Evolutionary conservation across 1,140 invertebrate genomes (phyloP).

Genomic region (Cataglyphis hispanica): DNA sequence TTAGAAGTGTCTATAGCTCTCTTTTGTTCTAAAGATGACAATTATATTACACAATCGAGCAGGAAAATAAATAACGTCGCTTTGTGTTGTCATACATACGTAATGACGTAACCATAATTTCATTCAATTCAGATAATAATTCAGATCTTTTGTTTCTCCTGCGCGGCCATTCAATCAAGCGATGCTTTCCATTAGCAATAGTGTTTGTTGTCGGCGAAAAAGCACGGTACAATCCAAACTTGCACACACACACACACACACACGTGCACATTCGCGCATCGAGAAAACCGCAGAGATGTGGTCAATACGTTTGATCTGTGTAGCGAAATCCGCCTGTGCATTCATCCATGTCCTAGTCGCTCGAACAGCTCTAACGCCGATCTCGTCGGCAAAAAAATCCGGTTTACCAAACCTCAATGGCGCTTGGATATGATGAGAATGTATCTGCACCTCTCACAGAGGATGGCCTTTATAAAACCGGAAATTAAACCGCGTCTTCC

Average conservation of each 20-base stretch:
- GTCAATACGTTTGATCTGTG: constrained; percentile 82
- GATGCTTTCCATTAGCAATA: constrained; percentile 48
- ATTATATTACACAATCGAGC: not conserved
- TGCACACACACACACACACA: not conserved
- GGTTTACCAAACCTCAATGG: constrained; percentile 67
- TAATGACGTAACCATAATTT: not conserved
- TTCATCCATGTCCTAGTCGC: constrained; percentile 69
- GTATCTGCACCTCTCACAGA: not conserved
- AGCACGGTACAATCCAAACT: not conserved
- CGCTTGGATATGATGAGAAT: constrained; percentile 1
- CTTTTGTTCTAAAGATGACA: not conserved
- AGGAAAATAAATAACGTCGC: not conserved
- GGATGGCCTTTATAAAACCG: not conserved
- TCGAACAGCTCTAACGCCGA: constrained; percentile 63
- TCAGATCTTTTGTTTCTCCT: not conserved
- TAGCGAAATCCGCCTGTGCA: constrained; percentile 70
- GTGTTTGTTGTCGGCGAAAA: constrained; percentile 34
- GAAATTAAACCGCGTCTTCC: not conserved
- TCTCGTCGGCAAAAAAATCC: constrained; percentile 66
- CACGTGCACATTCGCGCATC: constrained; percentile 39
- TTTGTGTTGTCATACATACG: not conserved
- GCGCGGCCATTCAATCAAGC: constrained; percentile 36
- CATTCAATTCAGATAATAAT: constrained; percentile 10
- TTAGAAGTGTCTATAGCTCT: not conserved
- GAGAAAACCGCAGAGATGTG: constrained; percentile 79